Evolutionary conservation across 2,113 vertebrate genomes (phyloP), one percentile per base, ranked within the genome.

Genomic region (Aegithalos caudatus): DNA sequence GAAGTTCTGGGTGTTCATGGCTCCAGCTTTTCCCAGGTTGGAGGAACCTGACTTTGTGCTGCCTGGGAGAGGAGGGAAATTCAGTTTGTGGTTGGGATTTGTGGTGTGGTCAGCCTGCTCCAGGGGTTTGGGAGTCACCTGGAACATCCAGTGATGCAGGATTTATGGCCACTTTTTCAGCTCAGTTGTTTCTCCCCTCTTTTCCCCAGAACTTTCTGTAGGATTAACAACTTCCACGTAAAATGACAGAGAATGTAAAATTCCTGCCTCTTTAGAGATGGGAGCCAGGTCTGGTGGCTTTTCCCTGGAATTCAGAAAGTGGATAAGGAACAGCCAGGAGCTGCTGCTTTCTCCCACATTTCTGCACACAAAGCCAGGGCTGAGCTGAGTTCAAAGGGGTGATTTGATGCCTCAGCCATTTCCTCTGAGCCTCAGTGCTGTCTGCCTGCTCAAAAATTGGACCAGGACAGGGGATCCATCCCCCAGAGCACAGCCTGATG

Each of bases 351-450:
- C 66, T 60, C 54, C 83, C 10, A 0, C 57, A 14, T 54, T 62
- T 56, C 24, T 86, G 45, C 24, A 85, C 61, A 50, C 51, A 79
- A 76, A 22, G 65, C 47, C 40, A 2, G 15, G 66, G 14, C 67
- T 83, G 72, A 50, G 38, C 45, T 28, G 56, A 33, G 40, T 29
- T 81, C 69, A 24, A 8, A 69, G 74, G 3, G 28, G 25, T 96
- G 96, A 97, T 94, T 62, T 69, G 93, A 90, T 92, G 54, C 69
- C 86, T 88, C 79, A 96, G 8, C 71, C 86, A 96, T 97, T 97
- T 97, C 97, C 96, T 97, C 74, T 27, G 25, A 33, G 53, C 28
- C 88, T 54, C 8, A 0, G 21, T 11, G 58, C 81, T 70, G 47
- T 28, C 54, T 89, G 2, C 61, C 69, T 22, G 61, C 90, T 84